phyloP scores from a whole-genome alignment of 2,888 invertebrate species.

The Heliconius erato region DNA sequence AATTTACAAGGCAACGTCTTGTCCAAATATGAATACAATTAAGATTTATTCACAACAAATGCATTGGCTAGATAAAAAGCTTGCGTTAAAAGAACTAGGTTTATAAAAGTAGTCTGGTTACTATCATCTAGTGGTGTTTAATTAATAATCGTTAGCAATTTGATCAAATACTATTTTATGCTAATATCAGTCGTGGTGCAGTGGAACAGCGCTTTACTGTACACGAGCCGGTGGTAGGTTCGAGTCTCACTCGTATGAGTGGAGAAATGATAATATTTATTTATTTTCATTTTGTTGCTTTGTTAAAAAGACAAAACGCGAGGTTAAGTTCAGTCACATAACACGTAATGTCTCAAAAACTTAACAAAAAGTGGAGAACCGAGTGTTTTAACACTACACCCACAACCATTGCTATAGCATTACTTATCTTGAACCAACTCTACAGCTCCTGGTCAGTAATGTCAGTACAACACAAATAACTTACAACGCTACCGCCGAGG shows the following conservation, averaged over 20 bases:
- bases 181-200: no score
- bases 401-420: no score
- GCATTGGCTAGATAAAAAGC: background rate
- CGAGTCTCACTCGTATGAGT: no score
- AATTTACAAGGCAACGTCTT: background rate
- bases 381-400: background rate
- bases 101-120: slow-evolving; percentile 15
- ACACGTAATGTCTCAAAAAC: background rate
- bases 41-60: slow-evolving; percentile 15
- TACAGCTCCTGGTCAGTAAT: background rate
- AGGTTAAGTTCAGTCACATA: no score
- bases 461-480: slow-evolving; percentile 35
- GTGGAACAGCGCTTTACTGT: no score
- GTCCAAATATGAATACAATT: slow-evolving; percentile 19
- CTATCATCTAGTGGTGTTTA: background rate
- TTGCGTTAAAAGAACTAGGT: background rate
- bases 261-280: no score
- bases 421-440: background rate
- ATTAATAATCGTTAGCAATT: background rate
- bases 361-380: background rate
- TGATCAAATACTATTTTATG: background rate
- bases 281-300: no score
- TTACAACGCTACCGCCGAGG: slow-evolving; percentile 85
- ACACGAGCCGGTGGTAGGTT: no score
- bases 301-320: no score